A percentile compares a stretch with the other conserved stretches of the same genome.
These are phyloP conservation scores for Echinarachnius parma DNA, from an alignment of 53 echinoderm and acorn worm species.

Conservation along the genomic window DNA sequence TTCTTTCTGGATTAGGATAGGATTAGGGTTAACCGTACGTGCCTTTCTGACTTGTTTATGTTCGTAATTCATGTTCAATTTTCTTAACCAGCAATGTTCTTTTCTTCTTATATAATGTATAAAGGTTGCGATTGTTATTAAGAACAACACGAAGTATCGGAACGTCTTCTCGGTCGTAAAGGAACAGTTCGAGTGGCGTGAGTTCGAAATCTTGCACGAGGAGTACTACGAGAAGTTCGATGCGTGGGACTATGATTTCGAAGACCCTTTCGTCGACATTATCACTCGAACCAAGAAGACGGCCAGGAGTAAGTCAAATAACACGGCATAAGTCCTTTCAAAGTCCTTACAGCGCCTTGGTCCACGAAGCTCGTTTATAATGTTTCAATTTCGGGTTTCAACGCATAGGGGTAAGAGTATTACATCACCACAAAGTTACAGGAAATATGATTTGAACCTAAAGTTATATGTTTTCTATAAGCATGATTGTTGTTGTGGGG, in stretches of 20 bases:
- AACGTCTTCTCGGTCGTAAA: conserved; percentile 41
- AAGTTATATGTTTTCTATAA: no score
- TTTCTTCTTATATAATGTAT: background rate
- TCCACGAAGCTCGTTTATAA: no score
- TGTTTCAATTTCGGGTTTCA: no score
- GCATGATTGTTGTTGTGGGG: no score
- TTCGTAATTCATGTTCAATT: background rate
- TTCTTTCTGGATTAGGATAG: no score
- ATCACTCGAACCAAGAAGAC: conserved; percentile 58
- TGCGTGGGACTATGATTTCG: conserved; percentile 45
- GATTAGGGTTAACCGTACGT: no score
- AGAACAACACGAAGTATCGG: conserved; percentile 64
- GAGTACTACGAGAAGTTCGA: conserved; percentile 57
- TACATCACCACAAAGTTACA: no score
- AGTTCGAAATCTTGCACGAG: conserved; percentile 56
- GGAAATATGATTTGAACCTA: no score
- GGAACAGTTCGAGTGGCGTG: conserved; percentile 51
- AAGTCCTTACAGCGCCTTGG: no score
- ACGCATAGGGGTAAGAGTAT: no score
- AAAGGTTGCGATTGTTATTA: conserved; percentile 66
- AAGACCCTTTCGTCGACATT: conserved; percentile 58
- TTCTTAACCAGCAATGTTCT: background rate
- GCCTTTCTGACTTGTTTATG: no score
- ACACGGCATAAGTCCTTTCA: background rate
- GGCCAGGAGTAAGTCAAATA: conserved; percentile 75